A percentile compares a stretch with the other conserved stretches of the same genome.
These are phyloP conservation scores for Pogonomyrmex barbatus DNA, from an alignment of 1,140 invertebrate genomes.

Conservation along the genomic window DNA sequence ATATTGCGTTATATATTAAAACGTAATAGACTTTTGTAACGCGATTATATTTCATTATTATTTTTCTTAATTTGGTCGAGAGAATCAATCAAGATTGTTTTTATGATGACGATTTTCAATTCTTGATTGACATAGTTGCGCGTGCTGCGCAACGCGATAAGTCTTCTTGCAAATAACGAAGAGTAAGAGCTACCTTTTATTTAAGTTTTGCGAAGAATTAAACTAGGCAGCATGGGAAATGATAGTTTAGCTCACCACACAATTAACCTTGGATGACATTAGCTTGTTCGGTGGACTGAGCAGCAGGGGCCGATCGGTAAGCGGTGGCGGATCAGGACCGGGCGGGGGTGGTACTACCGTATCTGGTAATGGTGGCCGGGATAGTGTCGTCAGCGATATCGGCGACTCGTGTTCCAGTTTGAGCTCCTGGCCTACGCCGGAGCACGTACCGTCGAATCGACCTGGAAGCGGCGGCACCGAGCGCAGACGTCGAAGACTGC, in stretches of 20 bases:
- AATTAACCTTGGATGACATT: constrained; percentile 79
- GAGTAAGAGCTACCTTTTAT: constrained; percentile 3
- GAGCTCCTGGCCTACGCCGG: constrained; percentile 83
- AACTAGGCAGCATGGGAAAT: constrained; percentile 65
- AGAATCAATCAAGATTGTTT: neutral
- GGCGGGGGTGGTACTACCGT: constrained; percentile 64
- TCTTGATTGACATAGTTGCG: neutral
- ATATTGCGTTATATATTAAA: neutral
- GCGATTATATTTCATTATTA: neutral
- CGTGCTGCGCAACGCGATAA: neutral
- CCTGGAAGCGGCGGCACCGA: constrained; percentile 85
- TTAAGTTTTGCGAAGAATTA: neutral
- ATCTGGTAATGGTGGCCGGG: constrained; percentile 77
- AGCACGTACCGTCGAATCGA: constrained; percentile 79
- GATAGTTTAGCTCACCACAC: constrained; percentile 79
- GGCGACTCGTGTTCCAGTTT: constrained; percentile 83
- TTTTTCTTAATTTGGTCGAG: neutral
- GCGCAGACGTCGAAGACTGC: constrained; percentile 91
- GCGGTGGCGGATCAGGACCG: constrained; percentile 70
- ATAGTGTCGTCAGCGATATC: constrained; percentile 82
- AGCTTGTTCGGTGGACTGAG: constrained; percentile 84
- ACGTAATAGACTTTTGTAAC: neutral
- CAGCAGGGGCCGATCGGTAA: constrained; percentile 78
- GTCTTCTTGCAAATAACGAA: neutral
- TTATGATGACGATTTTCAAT: neutral